Evolutionary conservation across 53 echinoderm and acorn worm genomes (phyloP).

Genomic region (Astropecten irregularis): DNA sequence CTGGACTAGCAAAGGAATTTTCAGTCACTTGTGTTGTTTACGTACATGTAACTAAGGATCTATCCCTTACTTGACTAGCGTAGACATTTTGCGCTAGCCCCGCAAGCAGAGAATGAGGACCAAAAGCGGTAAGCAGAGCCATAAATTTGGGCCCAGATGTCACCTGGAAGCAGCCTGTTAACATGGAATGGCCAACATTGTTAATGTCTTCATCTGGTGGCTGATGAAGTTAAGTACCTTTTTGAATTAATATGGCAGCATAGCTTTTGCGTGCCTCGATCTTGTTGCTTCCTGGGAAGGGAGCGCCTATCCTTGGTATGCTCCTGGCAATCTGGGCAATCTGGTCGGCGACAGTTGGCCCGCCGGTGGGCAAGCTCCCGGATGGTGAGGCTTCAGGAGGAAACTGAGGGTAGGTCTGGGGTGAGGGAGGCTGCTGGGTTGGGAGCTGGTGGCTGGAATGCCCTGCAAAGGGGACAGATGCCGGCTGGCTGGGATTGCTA

Average conservation of each 20-base stretch:
- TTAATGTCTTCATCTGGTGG: too few relatives aligned
- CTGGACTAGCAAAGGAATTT: too few relatives aligned
- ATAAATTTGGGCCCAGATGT: too few relatives aligned
- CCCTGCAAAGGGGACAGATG: neutral
- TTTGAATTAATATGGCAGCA: constrained; percentile 77
- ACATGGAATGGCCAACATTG: too few relatives aligned
- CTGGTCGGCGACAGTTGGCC: constrained; percentile 60
- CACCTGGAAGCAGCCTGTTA: too few relatives aligned
- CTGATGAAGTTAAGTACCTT: too few relatives aligned
- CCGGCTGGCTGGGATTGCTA: neutral
- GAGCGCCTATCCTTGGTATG: constrained; percentile 69
- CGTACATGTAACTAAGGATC: too few relatives aligned
- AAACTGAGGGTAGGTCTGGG: neutral
- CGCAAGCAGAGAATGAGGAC: too few relatives aligned
- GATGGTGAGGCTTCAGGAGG: neutral
- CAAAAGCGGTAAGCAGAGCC: too few relatives aligned
- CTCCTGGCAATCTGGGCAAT: constrained; percentile 57
- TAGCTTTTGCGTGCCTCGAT: constrained; percentile 59
- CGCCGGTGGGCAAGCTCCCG: neutral
- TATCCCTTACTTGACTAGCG: too few relatives aligned
- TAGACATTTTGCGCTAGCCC: too few relatives aligned
- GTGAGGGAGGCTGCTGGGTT: neutral
- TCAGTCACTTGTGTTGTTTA: too few relatives aligned
- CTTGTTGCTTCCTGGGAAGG: constrained; percentile 75
- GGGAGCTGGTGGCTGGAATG: neutral